phyloP scores from a whole-genome alignment of 2,797 vertebrate genomes.

The Sebastes iracundus region DNA sequence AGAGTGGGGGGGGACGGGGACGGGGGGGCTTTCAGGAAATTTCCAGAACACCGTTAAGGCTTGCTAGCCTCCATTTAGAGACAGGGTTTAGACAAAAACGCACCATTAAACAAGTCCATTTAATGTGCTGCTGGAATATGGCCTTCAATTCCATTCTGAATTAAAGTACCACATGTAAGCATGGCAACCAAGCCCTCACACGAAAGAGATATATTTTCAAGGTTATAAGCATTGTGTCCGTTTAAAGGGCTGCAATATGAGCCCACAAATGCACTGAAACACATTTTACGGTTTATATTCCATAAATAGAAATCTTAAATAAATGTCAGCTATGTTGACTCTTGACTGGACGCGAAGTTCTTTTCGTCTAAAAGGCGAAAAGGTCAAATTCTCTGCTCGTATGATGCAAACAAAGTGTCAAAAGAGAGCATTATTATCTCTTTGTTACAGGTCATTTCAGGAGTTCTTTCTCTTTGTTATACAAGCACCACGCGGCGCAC shows the following conservation, averaged over 20 bases:
- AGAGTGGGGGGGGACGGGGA: background rate
- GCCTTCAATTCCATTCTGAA: slow-evolving; percentile 15
- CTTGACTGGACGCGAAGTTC: background rate
- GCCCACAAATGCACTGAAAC: background rate
- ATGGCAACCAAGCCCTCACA: background rate
- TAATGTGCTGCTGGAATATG: slow-evolving; percentile 15
- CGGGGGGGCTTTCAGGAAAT: slow-evolving; percentile 32
- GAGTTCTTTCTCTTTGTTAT: background rate
- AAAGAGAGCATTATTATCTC: background rate
- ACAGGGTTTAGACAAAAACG: slow-evolving; percentile 31
- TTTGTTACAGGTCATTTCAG: background rate
- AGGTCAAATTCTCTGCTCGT: background rate
- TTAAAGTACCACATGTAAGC: slow-evolving; percentile 7
- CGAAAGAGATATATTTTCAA: background rate
- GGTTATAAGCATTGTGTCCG: background rate
- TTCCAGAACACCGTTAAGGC: slow-evolving; percentile 33
- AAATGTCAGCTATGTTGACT: slow-evolving; percentile 1
- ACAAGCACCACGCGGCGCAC: background rate
- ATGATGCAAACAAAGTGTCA: background rate
- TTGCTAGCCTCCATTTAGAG: slow-evolving; percentile 31
- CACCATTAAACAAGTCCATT: slow-evolving; percentile 44
- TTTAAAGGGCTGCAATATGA: slow-evolving; percentile 17
- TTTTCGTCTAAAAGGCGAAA: background rate
- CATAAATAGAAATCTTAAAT: background rate
- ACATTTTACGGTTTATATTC: background rate